Evolutionary conservation across 2,113 vertebrate genomes (phyloP).

Genomic region (Halcyon malimbica): DNA sequence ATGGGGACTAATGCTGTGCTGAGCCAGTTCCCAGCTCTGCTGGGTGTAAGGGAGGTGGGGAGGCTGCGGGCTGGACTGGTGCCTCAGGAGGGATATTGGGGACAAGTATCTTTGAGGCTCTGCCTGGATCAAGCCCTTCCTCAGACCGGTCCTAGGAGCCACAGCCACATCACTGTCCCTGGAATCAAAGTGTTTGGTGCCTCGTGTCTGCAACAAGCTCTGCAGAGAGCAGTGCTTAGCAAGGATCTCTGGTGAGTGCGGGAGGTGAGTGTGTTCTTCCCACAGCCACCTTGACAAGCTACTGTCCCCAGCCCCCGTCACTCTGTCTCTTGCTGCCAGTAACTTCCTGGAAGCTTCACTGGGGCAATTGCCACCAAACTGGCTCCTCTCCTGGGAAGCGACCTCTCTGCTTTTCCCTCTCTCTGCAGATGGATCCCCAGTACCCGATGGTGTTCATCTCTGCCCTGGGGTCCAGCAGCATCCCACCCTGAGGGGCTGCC

Average conservation of each 20-base stretch:
- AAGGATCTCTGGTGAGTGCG: rapidly evolving
- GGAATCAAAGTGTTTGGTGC: background rate
- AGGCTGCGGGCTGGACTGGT: background rate
- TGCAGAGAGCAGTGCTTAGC: background rate
- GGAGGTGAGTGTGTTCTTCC: background rate
- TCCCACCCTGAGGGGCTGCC: background rate
- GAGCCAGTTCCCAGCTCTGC: background rate
- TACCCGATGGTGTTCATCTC: background rate
- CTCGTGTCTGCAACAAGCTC: rapidly evolving
- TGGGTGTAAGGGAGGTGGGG: background rate
- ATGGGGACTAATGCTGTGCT: rapidly evolving
- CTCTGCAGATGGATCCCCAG: background rate
- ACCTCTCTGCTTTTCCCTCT: background rate
- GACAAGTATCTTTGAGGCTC: background rate
- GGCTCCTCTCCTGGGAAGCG: background rate
- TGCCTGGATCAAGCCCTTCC: background rate
- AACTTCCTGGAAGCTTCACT: background rate
- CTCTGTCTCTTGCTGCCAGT: background rate
- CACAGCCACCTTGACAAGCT: too few species aligned
- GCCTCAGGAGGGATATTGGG: rapidly evolving
- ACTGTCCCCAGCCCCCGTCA: background rate
- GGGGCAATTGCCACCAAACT: rapidly evolving
- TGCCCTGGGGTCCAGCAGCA: rapidly evolving
- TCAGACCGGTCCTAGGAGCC: background rate
- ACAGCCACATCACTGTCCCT: rapidly evolving